Conservation (phyloP, 2,113 vertebrate genomes). For the Lepus timidus region DNA sequence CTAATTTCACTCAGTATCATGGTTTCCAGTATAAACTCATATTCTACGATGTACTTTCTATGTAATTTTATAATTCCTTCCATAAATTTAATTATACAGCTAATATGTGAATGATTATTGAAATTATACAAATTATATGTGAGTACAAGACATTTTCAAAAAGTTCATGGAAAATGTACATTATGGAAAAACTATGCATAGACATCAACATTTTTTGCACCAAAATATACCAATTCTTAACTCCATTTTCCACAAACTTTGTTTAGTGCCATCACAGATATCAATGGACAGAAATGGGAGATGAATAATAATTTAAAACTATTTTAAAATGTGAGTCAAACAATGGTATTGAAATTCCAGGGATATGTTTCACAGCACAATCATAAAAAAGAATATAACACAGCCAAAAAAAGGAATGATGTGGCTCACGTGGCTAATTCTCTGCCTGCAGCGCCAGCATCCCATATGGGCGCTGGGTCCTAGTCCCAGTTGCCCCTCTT, state of each 20-base stretch:
- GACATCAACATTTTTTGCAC: no score
- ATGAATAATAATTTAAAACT: background rate
- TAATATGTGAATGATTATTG: no score
- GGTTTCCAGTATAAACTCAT: background rate
- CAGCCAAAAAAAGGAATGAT: background rate
- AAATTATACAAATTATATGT: no score
- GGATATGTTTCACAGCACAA: background rate
- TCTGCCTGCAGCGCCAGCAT: no score
- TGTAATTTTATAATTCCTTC: background rate
- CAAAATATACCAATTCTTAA: no score
- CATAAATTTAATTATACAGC: background rate
- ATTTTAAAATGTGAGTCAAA: background rate
- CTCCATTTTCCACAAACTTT: no score
- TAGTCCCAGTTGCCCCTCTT: no score
- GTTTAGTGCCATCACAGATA: background rate
- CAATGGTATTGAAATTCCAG: background rate
- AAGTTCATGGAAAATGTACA: no score
- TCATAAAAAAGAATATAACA: background rate
- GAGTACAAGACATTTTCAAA: no score
- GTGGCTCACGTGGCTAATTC: no score
- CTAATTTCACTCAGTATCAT: background rate
- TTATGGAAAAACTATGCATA: no score
- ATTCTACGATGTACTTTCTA: background rate
- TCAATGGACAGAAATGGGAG: background rate
- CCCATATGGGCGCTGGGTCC: no score